These are phyloP conservation scores for Ctenochaetus hawaiiensis DNA, from an alignment of 2,797 vertebrate species.

Conservation along the genomic window DNA sequence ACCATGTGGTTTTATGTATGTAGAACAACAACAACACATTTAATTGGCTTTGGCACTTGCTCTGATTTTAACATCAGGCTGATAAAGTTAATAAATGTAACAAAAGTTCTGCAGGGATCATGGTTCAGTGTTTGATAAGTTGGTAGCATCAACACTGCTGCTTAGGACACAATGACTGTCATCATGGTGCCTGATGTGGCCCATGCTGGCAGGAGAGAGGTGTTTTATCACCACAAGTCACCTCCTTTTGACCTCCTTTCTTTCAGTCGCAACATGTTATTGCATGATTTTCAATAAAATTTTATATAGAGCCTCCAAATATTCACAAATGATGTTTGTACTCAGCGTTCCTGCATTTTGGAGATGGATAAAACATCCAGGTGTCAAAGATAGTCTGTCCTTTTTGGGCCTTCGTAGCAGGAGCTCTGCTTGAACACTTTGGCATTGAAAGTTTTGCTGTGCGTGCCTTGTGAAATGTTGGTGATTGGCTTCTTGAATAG, in stretches of 20 bases:
- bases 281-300: constrained; percentile 8
- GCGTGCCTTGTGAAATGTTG: neutral
- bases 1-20: neutral
- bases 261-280: neutral
- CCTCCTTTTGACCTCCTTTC: neutral
- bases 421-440: neutral
- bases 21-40: constrained; percentile 2
- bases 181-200: neutral
- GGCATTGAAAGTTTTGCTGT: neutral
- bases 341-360: constrained; percentile 3
- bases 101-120: constrained; percentile 14
- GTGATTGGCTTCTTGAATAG: neutral
- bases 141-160: neutral
- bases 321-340: constrained; percentile 1
- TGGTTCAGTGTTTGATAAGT: constrained; percentile 9
- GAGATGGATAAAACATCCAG: neutral
- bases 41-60: neutral
- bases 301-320: constrained; percentile 7
- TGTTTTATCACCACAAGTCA: constrained; percentile 5
- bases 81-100: neutral
- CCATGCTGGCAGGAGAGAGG: neutral
- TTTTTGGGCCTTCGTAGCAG: neutral
- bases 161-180: constrained; percentile 17
- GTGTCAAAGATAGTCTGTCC: neutral
- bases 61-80: neutral